A percentile compares a stretch with the other conserved stretches of the same genome.
Evolutionary conservation across 2,113 vertebrate genomes (phyloP).

Genomic region (Greenwoodochromis staneri): DNA sequence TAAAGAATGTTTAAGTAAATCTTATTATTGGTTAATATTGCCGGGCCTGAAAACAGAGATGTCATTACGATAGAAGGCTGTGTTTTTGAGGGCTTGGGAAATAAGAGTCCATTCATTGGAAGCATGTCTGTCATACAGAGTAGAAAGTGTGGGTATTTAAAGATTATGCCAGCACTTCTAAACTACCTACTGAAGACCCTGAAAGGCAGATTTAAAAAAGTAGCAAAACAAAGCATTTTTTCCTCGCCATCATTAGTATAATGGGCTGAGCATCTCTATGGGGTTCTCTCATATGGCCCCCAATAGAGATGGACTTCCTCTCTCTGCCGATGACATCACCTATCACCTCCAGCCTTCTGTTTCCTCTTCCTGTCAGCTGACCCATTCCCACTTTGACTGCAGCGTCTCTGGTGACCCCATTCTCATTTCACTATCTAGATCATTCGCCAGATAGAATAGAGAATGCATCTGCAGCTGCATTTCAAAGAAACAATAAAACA

Average conservation of each 20-base stretch:
- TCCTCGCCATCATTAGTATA: slow-evolving; percentile 21
- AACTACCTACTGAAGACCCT: background rate
- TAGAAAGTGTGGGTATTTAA: background rate
- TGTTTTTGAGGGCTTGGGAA: background rate
- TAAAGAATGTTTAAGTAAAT: background rate
- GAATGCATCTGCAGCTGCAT: background rate
- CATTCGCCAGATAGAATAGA: slow-evolving; percentile 13
- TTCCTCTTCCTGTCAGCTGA: slow-evolving; percentile 65
- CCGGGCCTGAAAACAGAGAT: background rate
- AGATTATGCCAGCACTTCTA: background rate
- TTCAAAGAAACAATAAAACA: slow-evolving; percentile 29
- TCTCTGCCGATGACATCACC: slow-evolving; percentile 44
- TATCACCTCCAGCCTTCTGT: slow-evolving; percentile 67
- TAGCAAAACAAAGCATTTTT: background rate
- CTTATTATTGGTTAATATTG: background rate
- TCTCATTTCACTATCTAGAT: slow-evolving; percentile 9
- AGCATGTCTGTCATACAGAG: background rate
- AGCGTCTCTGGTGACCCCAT: slow-evolving; percentile 33
- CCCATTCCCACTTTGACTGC: slow-evolving; percentile 3
- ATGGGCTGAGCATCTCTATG: background rate
- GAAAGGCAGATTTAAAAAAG: background rate
- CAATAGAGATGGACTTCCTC: slow-evolving; percentile 56
- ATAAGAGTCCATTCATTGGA: background rate
- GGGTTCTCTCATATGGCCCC: slow-evolving; percentile 18
- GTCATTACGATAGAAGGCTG: background rate